These are phyloP conservation scores for Dexiosoma caninum DNA, from an alignment of 2,888 invertebrate genomes.

Conservation along the genomic window DNA sequence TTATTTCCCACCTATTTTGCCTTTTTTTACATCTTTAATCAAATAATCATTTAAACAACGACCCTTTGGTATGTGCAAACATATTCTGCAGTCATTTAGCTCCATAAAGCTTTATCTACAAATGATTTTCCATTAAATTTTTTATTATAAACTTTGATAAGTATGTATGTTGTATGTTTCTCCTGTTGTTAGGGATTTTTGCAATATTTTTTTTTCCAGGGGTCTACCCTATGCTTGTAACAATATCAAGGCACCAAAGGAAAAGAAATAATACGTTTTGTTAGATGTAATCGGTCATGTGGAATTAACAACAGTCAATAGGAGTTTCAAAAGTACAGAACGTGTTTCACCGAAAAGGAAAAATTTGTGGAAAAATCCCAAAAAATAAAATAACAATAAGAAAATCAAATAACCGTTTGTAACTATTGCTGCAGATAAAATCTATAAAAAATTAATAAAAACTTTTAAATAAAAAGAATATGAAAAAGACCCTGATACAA, in stretches of 20 bases:
- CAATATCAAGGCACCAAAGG: background rate
- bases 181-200: background rate
- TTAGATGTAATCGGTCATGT: background rate
- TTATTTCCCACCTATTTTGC: background rate
- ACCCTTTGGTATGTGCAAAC: background rate
- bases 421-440: too few relatives aligned
- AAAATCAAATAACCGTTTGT: too few relatives aligned
- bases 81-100: background rate
- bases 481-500: too few relatives aligned
- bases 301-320: background rate
- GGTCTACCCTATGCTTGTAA: background rate
- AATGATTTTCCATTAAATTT: constrained; percentile 33
- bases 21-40: background rate
- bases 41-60: background rate
- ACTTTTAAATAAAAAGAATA: too few relatives aligned
- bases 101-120: background rate
- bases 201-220: background rate
- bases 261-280: background rate
- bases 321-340: too few relatives aligned
- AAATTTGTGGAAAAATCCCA: too few relatives aligned
- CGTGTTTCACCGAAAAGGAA: too few relatives aligned
- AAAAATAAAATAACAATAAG: too few relatives aligned
- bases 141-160: constrained; percentile 15
- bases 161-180: background rate
- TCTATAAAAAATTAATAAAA: too few relatives aligned